Evolutionary conservation across 2,888 invertebrate species (phyloP), one percentile per base, ranked within the genome.

Genomic region (Tyria jacobaeae): DNA sequence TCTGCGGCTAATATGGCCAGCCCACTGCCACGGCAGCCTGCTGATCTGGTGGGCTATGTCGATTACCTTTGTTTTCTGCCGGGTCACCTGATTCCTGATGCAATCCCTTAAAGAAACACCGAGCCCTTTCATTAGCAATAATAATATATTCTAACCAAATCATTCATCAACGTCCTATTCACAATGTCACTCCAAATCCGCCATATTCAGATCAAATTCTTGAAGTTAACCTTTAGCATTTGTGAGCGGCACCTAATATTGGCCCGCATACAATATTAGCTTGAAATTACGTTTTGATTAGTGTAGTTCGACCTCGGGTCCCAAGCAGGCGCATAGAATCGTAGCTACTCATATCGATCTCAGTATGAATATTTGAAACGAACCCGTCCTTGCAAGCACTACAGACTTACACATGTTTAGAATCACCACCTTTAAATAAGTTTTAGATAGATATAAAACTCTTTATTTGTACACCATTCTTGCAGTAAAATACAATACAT

Each of bases 281-380:
- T 85, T 71, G 83, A 80, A 87, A 90, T 88, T 86, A 88, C 87
- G 81, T 87, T 91, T 89, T 89, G 89, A 92, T 92, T 91, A 90
- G 86, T 86, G 75, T 81, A 80, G 83, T 80, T 79, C 83, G 87
- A 86, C 86, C 85, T 87, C 86, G 87, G 78, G 83, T 66, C 75
- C 78, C 81, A 80, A 80, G 84, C 82, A 79, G 80, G 84, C 87
- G 88, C 86, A 89, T 86, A 80, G 76, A 77, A 79, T 73, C 73
- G 78, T 80, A 81, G 78, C 78, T 79, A 83, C 83, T 85, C 84
- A 86, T 89, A 92, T 93, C 92, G 93, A 93, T 92, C 89, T 88
- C 64, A 74, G 82, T 85, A 92, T 93, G 91, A 93, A 92, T 93
- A 92, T 93, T 93, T 92, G 88, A 93, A 87, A 81, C 67, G 78